Percentiles rank a stretch among this genome's conserved stretches.
Conservation (phyloP, 1,140 invertebrate genomes). For the Drosophila kepulauana region DNA sequence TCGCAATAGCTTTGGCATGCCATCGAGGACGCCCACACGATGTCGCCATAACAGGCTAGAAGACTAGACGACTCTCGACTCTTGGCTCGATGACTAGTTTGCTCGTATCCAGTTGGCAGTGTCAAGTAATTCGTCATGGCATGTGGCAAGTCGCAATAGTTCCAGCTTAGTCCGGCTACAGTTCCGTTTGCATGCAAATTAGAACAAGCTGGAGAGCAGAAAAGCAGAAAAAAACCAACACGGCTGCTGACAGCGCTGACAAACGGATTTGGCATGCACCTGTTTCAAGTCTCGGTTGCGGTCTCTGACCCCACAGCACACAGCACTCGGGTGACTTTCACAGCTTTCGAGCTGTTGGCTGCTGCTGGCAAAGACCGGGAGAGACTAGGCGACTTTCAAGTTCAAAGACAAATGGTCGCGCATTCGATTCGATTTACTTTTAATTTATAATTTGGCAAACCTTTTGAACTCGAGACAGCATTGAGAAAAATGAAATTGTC, state of each 20-base stretch:
- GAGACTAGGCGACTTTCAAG: constrained; percentile 60
- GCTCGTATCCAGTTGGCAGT: constrained; percentile 27
- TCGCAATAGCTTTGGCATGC: constrained; percentile 26
- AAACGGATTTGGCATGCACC: constrained; percentile 80
- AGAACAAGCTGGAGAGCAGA: constrained; percentile 71
- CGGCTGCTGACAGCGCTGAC: constrained; percentile 53
- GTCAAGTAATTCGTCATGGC: constrained; percentile 80
- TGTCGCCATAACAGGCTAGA: constrained; percentile 15
- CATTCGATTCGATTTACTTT: constrained; percentile 83
- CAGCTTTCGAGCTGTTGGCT: constrained; percentile 35
- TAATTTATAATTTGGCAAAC: constrained; percentile 81
- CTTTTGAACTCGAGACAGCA: constrained; percentile 70
- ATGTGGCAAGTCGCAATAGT: constrained; percentile 48
- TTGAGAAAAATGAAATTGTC: constrained; percentile 80
- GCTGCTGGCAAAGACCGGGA: background rate
- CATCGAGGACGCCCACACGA: constrained; percentile 59
- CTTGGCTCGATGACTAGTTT: constrained; percentile 11
- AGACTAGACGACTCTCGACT: no score
- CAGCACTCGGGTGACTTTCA: constrained; percentile 57
- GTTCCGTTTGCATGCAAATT: constrained; percentile 81
- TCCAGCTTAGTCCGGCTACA: constrained; percentile 58
- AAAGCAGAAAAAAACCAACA: constrained; percentile 35
- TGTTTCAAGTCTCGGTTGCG: constrained; percentile 33
- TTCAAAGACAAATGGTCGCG: constrained; percentile 77
- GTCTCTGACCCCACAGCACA: constrained; percentile 56